Evolutionary conservation across 2,797 vertebrate species (phyloP), one percentile per base, ranked within the genome.

Genomic region (Spondyliosoma cantharus): DNA sequence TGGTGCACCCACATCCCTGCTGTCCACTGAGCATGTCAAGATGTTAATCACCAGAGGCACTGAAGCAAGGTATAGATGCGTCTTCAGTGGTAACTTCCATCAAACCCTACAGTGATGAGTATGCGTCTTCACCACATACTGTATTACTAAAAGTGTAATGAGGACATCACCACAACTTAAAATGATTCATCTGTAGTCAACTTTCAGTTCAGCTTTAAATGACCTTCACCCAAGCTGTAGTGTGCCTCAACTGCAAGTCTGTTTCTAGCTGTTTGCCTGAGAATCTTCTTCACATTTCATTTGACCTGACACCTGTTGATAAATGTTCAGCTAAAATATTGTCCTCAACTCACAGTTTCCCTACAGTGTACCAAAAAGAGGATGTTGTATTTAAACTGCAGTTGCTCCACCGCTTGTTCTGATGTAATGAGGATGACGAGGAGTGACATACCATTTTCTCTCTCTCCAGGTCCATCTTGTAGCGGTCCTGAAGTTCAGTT

Each of bases 401-500:
- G 5, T 32, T 59, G 3, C 37, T 69, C 17, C 37, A 15, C 5
- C n/a, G 3, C 17, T 43, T 7, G 2, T 6, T 68, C 57, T 60
- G 49, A 48, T 0, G 6, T 29, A 48, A 37, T 8, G 25, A 22
- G 0, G 5, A 4, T 37, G 45, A 56, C 0, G 0, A 54, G 9
- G 4, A 48, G 7, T 14, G 11, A 84, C 87, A 70, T 93, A 98
- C 98, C 94, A 94, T 94, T 90, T 98, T 97, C 90, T 99, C 98
- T 79, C 95, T 96, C 90, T 98, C 97, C 88, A 99, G 95, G 87
- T 99, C 98, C 32, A 90, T 85, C 86, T 87, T 95, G 95, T 97
- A 98, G 46, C 96, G 95, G 83, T 98, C 96, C 89, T 99, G 97
- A 3, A 99, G 93, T 42, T 99, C 96, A 1, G 94, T 94, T 72